Evolutionary conservation across 2,113 vertebrate genomes (phyloP).

Genomic region (Eidolon helvum): DNA sequence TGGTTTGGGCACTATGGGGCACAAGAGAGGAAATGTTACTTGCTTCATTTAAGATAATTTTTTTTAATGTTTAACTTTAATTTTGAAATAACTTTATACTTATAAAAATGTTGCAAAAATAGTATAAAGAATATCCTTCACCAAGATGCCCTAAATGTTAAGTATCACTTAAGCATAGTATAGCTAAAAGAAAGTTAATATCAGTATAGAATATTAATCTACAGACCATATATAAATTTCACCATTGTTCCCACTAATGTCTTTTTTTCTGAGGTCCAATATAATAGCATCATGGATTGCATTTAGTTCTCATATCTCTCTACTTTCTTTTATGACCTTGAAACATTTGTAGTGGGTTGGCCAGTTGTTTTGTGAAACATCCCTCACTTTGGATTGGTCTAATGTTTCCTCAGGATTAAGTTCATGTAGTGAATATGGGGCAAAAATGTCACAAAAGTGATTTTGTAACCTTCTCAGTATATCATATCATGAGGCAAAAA

Average conservation of each 20-base stretch:
- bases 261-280: not conserved
- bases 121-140: not conserved
- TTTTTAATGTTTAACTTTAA: not conserved
- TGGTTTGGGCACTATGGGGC: not conserved
- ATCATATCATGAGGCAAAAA: not conserved
- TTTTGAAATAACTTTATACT: not conserved
- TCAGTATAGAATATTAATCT: not conserved
- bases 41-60: not conserved
- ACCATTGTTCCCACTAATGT: not conserved
- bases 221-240: not conserved
- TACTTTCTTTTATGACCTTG: not conserved
- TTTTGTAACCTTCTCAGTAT: not conserved
- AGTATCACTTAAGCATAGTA: not conserved
- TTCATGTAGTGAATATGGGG: not conserved
- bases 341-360: not conserved
- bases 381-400: not conserved
- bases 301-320: not conserved
- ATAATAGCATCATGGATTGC: not conserved
- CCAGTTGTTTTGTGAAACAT: not conserved
- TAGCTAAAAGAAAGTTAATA: not conserved
- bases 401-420: constrained; percentile 28
- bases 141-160: not conserved
- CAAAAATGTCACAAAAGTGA: not conserved
- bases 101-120: not conserved
- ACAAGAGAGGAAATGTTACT: not conserved